A percentile compares a stretch with the other conserved stretches of the same genome.
phyloP scores from a whole-genome alignment of 1,140 invertebrate species.

The Hormaphis cornu region DNA sequence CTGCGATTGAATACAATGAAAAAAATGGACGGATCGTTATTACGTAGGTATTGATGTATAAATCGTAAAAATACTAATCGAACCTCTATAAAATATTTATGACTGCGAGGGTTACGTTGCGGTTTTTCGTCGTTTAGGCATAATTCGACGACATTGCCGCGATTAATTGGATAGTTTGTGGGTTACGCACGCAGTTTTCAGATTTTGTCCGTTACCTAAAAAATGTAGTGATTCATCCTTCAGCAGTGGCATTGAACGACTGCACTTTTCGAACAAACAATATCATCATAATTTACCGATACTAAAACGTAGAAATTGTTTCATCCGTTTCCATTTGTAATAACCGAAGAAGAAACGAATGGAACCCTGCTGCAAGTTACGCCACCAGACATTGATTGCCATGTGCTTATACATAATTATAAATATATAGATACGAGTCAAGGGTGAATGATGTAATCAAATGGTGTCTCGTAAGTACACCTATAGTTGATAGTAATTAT shows the following conservation, averaged over 20 bases:
- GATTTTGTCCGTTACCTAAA: neutral
- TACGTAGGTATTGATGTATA: neutral
- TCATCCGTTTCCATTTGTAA: too few relatives aligned
- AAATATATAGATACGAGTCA: too few relatives aligned
- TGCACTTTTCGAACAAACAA: neutral
- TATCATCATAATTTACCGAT: neutral
- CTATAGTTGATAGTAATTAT: too few relatives aligned
- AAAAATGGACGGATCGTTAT: neutral
- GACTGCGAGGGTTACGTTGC: neutral
- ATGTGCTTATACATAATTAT: too few relatives aligned
- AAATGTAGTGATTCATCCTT: neutral
- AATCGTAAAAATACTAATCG: too few relatives aligned
- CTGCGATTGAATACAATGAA: neutral
- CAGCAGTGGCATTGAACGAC: neutral
- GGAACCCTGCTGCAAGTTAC: too few relatives aligned
- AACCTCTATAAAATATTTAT: neutral
- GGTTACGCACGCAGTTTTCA: neutral
- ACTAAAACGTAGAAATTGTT: neutral
- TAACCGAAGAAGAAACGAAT: too few relatives aligned
- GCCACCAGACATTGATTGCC: too few relatives aligned
- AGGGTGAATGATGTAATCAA: too few relatives aligned
- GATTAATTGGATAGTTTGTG: neutral
- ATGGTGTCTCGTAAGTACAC: too few relatives aligned
- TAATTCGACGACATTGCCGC: slow-evolving; percentile 7
- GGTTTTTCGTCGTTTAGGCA: neutral